These are phyloP conservation scores for Brienomyrus longianalis DNA, from an alignment of 2,113 vertebrate genomes.

Conservation along the genomic window DNA sequence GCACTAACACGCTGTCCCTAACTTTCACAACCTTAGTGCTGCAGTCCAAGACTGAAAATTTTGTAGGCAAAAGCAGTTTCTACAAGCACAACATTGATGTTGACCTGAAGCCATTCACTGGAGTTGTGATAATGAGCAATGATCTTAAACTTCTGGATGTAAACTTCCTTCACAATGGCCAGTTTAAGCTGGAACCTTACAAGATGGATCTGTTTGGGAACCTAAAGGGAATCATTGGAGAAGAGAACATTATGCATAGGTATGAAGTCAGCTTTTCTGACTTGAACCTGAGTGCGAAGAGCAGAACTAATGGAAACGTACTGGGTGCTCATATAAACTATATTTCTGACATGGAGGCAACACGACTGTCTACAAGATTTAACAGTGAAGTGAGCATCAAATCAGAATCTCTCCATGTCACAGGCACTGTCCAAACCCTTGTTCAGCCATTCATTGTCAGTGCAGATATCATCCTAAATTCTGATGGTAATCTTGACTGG, in stretches of 20 bases:
- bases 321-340: conserved; percentile 65
- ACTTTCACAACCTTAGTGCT: conserved; percentile 60
- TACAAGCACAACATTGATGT: conserved; percentile 77
- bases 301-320: conserved; percentile 68
- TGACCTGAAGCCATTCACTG: conserved; percentile 57
- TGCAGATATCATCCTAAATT: conserved; percentile 64
- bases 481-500: conserved; percentile 60
- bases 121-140: conserved; percentile 61
- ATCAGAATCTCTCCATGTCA: conserved; percentile 66
- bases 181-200: conserved; percentile 64
- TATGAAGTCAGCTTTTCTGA: conserved; percentile 67
- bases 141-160: conserved; percentile 65
- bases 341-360: conserved; percentile 59
- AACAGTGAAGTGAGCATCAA: conserved; percentile 64
- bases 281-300: conserved; percentile 63
- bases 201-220: conserved; percentile 68
- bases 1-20: conserved; percentile 64
- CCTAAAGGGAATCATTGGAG: conserved; percentile 58
- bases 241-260: conserved; percentile 71
- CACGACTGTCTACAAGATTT: conserved; percentile 65
- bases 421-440: conserved; percentile 59
- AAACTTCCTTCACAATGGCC: conserved; percentile 64
- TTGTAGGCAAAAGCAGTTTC: conserved; percentile 63
- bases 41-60: conserved; percentile 70
- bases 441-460: conserved; percentile 68